Percentiles rank a stretch among this genome's conserved stretches.
These are phyloP conservation scores for Arctopsyche grandis DNA, from an alignment of 1,140 invertebrate species.

Conservation along the genomic window DNA sequence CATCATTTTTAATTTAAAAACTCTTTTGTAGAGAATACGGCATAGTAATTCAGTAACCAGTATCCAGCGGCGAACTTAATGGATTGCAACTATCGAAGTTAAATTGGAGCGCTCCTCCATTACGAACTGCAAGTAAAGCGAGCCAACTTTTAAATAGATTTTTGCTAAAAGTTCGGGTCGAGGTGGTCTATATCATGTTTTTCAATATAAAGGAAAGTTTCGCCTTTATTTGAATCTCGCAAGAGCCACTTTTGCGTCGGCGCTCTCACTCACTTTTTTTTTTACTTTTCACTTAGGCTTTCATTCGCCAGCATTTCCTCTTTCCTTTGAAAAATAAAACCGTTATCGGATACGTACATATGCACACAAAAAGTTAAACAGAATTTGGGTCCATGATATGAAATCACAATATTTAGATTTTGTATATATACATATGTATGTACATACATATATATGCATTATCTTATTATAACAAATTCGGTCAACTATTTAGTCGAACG, in stretches of 20 bases:
- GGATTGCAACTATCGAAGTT: conserved; percentile 37
- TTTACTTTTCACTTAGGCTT: conserved; percentile 2
- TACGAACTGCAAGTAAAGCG: conserved; percentile 18
- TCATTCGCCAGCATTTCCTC: background rate
- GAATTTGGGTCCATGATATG: too few species aligned
- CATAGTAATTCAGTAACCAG: background rate
- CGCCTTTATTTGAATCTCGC: conserved; percentile 32
- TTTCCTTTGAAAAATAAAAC: background rate
- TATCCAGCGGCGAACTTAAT: conserved; percentile 3
- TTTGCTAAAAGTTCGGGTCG: conserved; percentile 16
- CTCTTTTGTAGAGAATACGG: too few species aligned
- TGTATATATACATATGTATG: too few species aligned
- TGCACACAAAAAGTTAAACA: background rate
- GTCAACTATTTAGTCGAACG: too few species aligned
- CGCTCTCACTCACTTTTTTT: background rate
- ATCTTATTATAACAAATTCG: too few species aligned
- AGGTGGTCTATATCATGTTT: conserved; percentile 26
- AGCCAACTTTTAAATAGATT: conserved; percentile 34
- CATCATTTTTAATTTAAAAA: too few species aligned
- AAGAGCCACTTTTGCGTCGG: conserved; percentile 28
- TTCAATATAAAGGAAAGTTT: conserved; percentile 34
- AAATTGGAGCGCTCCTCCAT: conserved; percentile 29
- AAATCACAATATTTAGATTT: too few species aligned
- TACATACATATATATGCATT: too few species aligned
- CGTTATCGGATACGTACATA: background rate